Evolutionary conservation across 2,888 invertebrate species (phyloP).

Genomic region (Miltochrista miniata): DNA sequence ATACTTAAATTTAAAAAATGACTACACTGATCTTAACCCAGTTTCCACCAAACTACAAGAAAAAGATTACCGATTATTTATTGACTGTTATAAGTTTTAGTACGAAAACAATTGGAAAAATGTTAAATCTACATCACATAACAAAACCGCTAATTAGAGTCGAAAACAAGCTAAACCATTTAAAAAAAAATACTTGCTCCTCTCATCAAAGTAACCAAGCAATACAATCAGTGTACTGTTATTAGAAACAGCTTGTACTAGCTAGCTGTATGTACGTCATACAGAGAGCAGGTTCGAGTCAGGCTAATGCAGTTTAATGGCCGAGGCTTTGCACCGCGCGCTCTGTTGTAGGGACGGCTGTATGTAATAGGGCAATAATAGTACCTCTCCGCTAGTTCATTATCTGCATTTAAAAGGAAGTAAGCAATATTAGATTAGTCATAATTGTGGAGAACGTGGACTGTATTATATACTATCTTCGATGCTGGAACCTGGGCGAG

Average conservation of each 20-base stretch:
- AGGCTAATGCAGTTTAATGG: conserved; percentile 35
- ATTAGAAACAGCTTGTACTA: conserved; percentile 1
- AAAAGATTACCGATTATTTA: neutral
- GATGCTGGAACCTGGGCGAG: no score
- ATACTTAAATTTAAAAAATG: no score
- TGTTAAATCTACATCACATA: no score
- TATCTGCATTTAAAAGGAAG: neutral
- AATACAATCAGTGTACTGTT: neutral
- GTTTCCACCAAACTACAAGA: no score
- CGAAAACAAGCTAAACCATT: no score
- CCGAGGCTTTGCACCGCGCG: conserved; percentile 31
- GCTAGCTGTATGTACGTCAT: conserved; percentile 33
- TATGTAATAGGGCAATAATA: conserved; percentile 1
- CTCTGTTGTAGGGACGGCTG: conserved; percentile 16
- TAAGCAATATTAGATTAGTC: no score
- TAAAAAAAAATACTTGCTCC: neutral
- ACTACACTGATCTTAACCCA: no score
- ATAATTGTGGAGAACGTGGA: no score
- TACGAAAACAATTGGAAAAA: no score
- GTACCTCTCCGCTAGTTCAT: neutral
- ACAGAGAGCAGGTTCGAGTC: conserved; percentile 29
- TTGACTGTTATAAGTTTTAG: no score
- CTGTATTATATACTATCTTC: no score
- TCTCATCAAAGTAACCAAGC: neutral
- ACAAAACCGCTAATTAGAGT: no score